Percentiles rank a stretch among this genome's conserved stretches.
These are phyloP conservation scores for Phallusia fumigata DNA, from an alignment of 23 tunicate genomes.

Conservation along the genomic window DNA sequence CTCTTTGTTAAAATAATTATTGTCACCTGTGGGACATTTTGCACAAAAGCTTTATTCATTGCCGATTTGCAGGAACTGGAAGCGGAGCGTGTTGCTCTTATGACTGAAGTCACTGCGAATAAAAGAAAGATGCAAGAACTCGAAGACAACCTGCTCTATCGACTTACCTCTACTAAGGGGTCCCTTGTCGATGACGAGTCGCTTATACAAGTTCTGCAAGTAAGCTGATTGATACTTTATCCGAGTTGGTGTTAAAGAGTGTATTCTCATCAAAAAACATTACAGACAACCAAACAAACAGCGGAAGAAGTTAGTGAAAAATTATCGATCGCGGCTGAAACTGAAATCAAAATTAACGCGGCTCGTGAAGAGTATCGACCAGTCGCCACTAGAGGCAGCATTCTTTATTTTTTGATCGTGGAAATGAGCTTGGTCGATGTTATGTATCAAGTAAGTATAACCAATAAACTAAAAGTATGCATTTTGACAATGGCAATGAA, in stretches of 20 bases:
- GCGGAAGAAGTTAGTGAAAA: constrained; percentile 96
- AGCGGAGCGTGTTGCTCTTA: constrained; percentile 85
- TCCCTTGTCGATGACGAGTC: constrained; percentile 98
- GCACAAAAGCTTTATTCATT: background rate
- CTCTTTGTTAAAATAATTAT: background rate
- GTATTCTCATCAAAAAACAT: too few species aligned
- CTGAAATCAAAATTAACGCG: constrained; percentile 89
- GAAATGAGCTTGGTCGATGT: constrained; percentile 41
- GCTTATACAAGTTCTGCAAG: constrained; percentile 84
- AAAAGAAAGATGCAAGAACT: constrained; percentile 95
- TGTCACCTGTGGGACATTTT: too few species aligned
- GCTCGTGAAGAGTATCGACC: constrained; percentile 99
- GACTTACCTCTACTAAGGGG: constrained; percentile 93
- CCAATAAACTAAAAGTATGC: too few species aligned
- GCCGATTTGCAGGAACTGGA: constrained; percentile 65
- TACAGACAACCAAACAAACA: constrained; percentile 85
- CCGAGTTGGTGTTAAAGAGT: too few species aligned
- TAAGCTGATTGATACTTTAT: background rate
- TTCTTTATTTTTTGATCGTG: constrained; percentile 86
- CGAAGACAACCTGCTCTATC: too few species aligned
- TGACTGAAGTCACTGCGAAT: constrained; percentile 95
- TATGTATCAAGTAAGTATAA: constrained; percentile 21
- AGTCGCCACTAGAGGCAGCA: constrained; percentile 93
- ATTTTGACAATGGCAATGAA: too few species aligned
- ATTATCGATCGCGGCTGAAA: constrained; percentile 85